Percentiles rank a stretch among this genome's conserved stretches.
Conservation (phyloP, 2,113 vertebrate species). For the Smithornis capensis region DNA sequence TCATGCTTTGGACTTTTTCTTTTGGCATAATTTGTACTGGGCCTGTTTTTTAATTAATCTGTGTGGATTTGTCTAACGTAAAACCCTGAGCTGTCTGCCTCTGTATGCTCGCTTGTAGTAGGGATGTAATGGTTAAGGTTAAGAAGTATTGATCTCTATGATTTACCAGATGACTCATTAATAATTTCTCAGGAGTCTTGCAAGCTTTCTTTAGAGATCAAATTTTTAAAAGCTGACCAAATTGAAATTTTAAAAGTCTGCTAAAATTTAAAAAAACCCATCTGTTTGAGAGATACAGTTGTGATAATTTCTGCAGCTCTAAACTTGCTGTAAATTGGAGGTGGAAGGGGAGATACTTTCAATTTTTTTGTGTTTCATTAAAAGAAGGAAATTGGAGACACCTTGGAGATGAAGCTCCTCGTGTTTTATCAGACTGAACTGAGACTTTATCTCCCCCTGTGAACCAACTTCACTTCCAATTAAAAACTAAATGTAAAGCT, state of each 20-base stretch:
- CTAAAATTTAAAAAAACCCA: background rate
- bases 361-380: background rate
- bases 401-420: background rate
- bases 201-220: background rate
- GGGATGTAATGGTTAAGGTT: background rate
- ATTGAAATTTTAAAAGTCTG: background rate
- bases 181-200: background rate
- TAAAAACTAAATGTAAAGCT: background rate
- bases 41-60: conserved; percentile 60
- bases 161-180: background rate
- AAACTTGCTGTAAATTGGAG: background rate
- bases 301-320: background rate
- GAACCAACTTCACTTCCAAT: background rate
- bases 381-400: background rate
- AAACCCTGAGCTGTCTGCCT: background rate
- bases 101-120: background rate
- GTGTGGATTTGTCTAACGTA: background rate
- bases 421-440: background rate
- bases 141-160: background rate
- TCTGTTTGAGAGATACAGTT: background rate
- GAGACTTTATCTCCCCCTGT: background rate
- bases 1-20: conserved; percentile 42
- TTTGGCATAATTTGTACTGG: conserved; percentile 28
- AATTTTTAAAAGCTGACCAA: background rate
- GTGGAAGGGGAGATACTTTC: background rate